Evolutionary conservation across 2,888 invertebrate genomes (phyloP), one percentile per base, ranked within the genome.

Genomic region (Dynastes hyllus): DNA sequence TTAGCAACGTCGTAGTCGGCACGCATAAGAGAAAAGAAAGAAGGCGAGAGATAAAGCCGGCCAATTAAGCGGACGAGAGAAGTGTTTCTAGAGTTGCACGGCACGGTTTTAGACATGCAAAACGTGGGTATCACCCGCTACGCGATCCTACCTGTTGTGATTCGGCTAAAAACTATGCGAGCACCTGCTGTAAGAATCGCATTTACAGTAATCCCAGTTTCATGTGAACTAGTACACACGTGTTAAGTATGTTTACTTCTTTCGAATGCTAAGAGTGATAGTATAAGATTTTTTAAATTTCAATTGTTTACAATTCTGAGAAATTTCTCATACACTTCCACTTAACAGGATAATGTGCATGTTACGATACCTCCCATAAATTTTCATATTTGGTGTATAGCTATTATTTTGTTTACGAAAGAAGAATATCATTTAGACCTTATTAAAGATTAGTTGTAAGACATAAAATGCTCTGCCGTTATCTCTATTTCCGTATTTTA

Each of bases 131-230:
- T 53, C 9, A 29, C 32, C 70, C 53, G 70, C 53, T 70, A 70
- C 53, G 53, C 70, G 27, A 53, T 53, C 13, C 32, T 53, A 70
- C 22, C 69, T 27, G 27, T 70, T 50, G 29, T 67, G 67, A 45
- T 51, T 70, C 55, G 16, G n/a, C 32, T 70, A 32, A 70, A 53
- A 70, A 53, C 29, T 32, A 32, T 2, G 51, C 51, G 3, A 45
- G 51, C 69, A 69, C 69, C 51, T 69, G 69, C 51, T 58, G 8
- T 58, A 58, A 13, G 53, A 53, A 22, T 58, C 55, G 51, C 22
- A 22, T 70, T 70, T 70, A 70, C 70, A 70, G 70, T 70, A 70
- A 70, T 53, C 70, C 70, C 32, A 70, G 55, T 53, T 70, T 70
- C 53, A 32, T 50, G n/a, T 32, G 53, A 70, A 53, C 32, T 70